Evolutionary conservation across 30 jellyfish, hydroid and myxozoan genomes (phyloP).

Genomic region (Turritopsis dohrnii): DNA sequence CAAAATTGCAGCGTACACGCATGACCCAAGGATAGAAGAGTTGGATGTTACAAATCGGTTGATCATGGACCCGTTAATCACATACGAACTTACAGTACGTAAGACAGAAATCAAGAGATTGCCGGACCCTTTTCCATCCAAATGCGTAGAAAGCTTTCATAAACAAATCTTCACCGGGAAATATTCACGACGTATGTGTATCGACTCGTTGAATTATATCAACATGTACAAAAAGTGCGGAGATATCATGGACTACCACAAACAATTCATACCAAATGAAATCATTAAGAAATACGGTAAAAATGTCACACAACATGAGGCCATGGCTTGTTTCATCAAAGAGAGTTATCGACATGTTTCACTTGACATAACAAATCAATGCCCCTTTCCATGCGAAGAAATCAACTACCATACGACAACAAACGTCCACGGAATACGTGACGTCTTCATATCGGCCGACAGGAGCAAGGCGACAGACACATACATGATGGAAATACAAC

Average conservation of each 20-base stretch:
- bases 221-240: constrained; percentile 16
- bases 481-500: constrained; percentile 8
- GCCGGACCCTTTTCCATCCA: constrained; percentile 18
- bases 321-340: constrained; percentile 4
- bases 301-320: neutral
- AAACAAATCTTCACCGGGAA: constrained; percentile 9
- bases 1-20: constrained; percentile 1
- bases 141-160: neutral
- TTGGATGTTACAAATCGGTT: constrained; percentile 16
- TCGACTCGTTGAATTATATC: neutral
- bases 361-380: neutral
- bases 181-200: constrained; percentile 8
- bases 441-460: neutral
- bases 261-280: neutral
- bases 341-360: neutral
- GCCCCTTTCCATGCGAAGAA: constrained; percentile 26
- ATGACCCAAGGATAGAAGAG: constrained; percentile 12
- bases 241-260: neutral
- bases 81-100: neutral
- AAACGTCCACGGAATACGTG: constrained; percentile 7
- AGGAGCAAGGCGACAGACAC: neutral
- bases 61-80: neutral
- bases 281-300: neutral
- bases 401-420: neutral
- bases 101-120: neutral